Percentiles rank a stretch among this genome's conserved stretches.
These are phyloP conservation scores for Tauraco hartlaubi DNA, from an alignment of 2,797 vertebrate genomes.

Conservation along the genomic window DNA sequence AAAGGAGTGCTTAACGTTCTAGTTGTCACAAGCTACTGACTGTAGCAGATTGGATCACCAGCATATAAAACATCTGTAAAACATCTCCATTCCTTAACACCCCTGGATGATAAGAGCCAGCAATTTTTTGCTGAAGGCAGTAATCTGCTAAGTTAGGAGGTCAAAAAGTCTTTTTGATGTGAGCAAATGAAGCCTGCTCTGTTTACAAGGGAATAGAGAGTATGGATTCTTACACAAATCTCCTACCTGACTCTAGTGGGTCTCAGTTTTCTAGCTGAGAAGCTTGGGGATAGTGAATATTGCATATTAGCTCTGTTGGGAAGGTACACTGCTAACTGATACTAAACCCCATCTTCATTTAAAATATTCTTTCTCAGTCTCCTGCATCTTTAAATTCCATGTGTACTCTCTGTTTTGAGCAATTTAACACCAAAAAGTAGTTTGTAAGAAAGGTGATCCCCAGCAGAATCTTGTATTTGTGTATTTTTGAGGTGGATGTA, in stretches of 20 bases:
- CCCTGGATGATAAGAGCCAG: conserved; percentile 37
- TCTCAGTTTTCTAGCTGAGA: neutral
- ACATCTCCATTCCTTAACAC: neutral
- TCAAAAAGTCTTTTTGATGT: conserved; percentile 49
- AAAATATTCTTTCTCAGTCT: neutral
- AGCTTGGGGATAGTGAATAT: neutral
- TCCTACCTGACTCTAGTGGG: conserved; percentile 15
- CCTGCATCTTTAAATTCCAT: neutral
- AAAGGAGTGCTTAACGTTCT: neutral
- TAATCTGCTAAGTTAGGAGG: conserved; percentile 24
- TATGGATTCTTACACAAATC: conserved; percentile 33
- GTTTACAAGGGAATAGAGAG: conserved; percentile 43
- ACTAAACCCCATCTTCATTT: neutral
- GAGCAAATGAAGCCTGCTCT: conserved; percentile 33
- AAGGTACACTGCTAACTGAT: neutral
- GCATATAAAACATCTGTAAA: neutral
- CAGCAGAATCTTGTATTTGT: neutral
- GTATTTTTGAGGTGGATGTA: neutral
- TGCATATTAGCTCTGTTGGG: neutral
- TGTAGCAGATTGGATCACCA: neutral
- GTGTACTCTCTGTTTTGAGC: neutral
- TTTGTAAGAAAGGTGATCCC: neutral
- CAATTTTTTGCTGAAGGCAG: conserved; percentile 5
- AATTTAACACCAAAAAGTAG: neutral
- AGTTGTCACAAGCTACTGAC: neutral